Conservation (phyloP, 2,113 vertebrate genomes). For the Brachypteracias leptosomus region DNA sequence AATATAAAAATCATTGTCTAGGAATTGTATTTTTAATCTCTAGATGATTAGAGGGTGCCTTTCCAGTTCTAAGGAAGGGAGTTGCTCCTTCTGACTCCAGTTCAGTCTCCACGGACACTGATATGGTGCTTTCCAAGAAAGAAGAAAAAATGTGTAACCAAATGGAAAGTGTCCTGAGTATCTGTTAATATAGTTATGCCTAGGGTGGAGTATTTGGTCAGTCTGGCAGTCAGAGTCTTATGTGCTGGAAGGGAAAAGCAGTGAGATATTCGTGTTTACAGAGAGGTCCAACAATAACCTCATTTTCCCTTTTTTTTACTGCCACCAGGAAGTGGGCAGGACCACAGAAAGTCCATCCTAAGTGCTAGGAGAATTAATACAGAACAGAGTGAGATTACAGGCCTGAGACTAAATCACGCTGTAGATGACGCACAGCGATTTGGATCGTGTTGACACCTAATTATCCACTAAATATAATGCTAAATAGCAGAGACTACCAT, state of each 20-base stretch:
- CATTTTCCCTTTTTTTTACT: not conserved
- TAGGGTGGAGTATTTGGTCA: conserved; percentile 16
- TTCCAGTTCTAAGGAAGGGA: conserved; percentile 22
- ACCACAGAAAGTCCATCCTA: not conserved
- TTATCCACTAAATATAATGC: not conserved
- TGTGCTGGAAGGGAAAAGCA: not conserved
- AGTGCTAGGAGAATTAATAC: not conserved
- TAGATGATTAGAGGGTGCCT: not conserved
- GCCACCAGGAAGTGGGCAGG: not conserved
- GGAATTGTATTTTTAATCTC: not conserved
- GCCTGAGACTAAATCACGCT: not conserved
- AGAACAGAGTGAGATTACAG: not conserved
- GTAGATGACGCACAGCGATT: not conserved
- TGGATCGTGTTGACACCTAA: not conserved
- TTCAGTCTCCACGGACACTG: not conserved
- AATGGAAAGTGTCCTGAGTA: not conserved
- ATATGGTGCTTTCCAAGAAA: not conserved
- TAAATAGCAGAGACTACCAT: not conserved
- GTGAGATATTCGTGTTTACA: not conserved
- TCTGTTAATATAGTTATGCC: not conserved
- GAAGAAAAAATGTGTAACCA: not conserved
- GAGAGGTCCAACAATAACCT: not conserved
- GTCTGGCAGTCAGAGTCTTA: not conserved
- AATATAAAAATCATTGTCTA: not conserved
- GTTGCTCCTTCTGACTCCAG: conserved; percentile 1